Evolutionary conservation across 2,113 vertebrate species (phyloP).

Genomic region (Balaenoptera acutorostrata): DNA sequence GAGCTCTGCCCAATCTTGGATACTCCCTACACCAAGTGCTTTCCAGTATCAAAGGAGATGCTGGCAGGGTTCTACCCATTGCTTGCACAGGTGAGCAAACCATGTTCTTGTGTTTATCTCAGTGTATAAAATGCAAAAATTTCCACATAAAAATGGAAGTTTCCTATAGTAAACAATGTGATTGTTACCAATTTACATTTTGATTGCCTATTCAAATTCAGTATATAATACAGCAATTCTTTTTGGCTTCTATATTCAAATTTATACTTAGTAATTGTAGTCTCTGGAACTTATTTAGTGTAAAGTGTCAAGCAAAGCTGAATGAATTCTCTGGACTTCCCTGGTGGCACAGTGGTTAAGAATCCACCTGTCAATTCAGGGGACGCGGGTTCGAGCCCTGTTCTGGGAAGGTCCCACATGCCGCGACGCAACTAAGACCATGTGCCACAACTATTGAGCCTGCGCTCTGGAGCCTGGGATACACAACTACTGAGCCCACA

Average conservation of each 20-base stretch:
- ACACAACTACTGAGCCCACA: no score
- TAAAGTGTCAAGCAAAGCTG: constrained; percentile 26
- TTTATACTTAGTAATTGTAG: constrained; percentile 18
- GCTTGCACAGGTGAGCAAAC: neutral
- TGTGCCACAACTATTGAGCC: no score
- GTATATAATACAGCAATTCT: neutral
- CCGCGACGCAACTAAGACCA: no score
- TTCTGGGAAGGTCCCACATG: no score
- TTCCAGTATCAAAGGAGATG: neutral
- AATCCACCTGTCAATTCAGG: no score
- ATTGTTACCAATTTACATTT: neutral
- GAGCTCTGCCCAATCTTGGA: neutral
- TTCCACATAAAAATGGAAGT: neutral
- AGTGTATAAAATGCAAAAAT: neutral
- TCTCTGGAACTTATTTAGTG: neutral
- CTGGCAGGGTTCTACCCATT: neutral
- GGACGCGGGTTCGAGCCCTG: no score
- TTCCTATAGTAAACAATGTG: neutral
- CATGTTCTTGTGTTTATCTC: neutral
- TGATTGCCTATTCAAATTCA: constrained; percentile 28
- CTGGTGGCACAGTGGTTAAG: no score
- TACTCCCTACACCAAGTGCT: no score
- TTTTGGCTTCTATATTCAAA: neutral
- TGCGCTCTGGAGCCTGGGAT: no score
- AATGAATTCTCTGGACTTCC: neutral